Conservation (phyloP, 2,888 invertebrate species). For the Phymatocera aterrima region DNA sequence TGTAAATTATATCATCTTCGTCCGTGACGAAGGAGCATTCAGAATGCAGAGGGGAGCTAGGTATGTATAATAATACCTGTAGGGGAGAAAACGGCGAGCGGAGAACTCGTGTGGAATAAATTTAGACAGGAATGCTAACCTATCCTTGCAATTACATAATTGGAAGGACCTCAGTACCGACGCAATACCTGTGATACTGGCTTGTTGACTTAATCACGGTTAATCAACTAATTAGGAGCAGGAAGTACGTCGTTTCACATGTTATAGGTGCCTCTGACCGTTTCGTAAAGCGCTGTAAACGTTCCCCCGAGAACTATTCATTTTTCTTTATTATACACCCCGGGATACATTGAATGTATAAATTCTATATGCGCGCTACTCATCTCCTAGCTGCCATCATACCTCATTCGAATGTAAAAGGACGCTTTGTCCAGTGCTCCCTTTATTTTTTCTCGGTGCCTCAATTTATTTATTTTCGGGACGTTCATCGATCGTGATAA, state of each 20-base stretch:
- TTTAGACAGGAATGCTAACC: neutral
- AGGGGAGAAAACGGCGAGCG: neutral
- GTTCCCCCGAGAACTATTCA: conserved; percentile 49
- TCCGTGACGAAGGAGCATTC: neutral
- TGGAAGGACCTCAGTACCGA: conserved; percentile 43
- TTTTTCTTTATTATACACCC: conserved; percentile 6
- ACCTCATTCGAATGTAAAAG: too few species aligned
- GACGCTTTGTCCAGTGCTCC: too few species aligned
- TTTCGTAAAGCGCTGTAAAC: conserved; percentile 52
- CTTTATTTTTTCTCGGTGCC: too few species aligned
- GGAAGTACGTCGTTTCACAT: conserved; percentile 50
- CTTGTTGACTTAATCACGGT: conserved; percentile 54
- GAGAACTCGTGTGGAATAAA: neutral
- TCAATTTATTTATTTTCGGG: too few species aligned
- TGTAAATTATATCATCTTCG: neutral
- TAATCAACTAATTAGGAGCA: conserved; percentile 53
- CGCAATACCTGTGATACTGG: too few species aligned
- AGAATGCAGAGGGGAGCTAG: too few species aligned
- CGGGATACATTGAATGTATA: neutral
- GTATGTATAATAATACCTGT: neutral
- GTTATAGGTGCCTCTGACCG: conserved; percentile 49
- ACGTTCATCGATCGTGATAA: neutral
- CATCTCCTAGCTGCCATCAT: too few species aligned
- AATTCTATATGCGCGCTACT: neutral
- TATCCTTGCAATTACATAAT: conserved; percentile 10